A percentile compares a stretch with the other conserved stretches of the same genome.
Conservation (phyloP, 2,888 invertebrate genomes). For the Cenopis cana region DNA sequence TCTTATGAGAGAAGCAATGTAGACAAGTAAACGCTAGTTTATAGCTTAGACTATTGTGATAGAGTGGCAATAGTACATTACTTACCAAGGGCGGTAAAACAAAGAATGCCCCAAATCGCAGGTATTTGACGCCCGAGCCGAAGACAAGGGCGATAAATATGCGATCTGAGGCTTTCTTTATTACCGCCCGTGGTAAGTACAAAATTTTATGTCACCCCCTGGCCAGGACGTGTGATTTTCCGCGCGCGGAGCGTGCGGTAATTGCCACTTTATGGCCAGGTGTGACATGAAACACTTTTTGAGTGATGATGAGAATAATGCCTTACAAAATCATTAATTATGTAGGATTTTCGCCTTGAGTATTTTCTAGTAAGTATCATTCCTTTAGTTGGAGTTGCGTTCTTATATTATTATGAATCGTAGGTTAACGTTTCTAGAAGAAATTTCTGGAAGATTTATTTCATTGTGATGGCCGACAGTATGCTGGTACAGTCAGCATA, state of each 20-base stretch:
- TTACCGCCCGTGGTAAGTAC: too few species aligned
- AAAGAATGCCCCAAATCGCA: too few species aligned
- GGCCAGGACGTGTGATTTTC: too few species aligned
- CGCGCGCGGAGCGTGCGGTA: too few species aligned
- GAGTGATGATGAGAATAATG: not conserved
- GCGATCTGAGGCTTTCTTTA: too few species aligned
- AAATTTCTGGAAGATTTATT: not conserved
- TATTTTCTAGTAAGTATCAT: constrained; percentile 20
- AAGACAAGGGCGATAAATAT: too few species aligned
- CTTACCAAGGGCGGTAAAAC: too few species aligned
- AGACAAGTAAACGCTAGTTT: constrained; percentile 44
- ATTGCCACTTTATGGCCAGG: too few species aligned
- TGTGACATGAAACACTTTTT: not conserved
- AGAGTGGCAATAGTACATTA: too few species aligned
- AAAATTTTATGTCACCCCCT: too few species aligned
- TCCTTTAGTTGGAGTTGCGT: constrained; percentile 15
- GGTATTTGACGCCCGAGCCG: too few species aligned
- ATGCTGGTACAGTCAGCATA: not conserved
- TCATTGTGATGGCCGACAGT: not conserved
- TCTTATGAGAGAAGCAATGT: constrained; percentile 40
- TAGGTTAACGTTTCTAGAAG: not conserved
- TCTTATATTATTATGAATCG: not conserved
- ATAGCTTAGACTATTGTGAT: constrained; percentile 38
- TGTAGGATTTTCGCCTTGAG: constrained; percentile 11
- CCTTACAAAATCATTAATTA: constrained; percentile 3